Evolutionary conservation across 1,140 invertebrate genomes (phyloP).

Genomic region (Parasteatoda tepidariorum): DNA sequence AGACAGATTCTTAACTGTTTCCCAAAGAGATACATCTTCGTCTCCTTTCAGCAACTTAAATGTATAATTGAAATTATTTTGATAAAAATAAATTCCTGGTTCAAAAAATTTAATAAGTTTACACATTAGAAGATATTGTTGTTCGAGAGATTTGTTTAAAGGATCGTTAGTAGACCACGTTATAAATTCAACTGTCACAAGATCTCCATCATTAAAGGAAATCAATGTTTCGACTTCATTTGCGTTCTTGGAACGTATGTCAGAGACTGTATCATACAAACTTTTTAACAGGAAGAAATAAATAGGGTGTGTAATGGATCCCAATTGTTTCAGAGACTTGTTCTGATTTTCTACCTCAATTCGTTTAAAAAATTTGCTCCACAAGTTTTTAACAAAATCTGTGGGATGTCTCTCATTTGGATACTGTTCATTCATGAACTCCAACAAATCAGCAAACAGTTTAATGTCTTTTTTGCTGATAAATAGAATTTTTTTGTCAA

Average conservation of each 20-base stretch:
- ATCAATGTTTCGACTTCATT: not conserved
- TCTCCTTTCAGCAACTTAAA: not conserved
- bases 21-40: not conserved
- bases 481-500: not conserved
- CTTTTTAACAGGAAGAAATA: not conserved
- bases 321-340: not conserved
- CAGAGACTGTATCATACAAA: not conserved
- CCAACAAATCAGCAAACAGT: not conserved
- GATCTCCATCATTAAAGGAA: not conserved
- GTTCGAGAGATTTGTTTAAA: not conserved
- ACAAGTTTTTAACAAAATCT: not conserved
- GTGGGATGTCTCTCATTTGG: not conserved
- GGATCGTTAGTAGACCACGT: not conserved
- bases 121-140: not conserved
- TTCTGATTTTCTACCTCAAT: not conserved
- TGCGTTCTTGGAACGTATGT: not conserved
- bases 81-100: not conserved
- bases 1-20: not conserved
- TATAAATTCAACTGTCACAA: not conserved
- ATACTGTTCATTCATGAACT: not conserved
- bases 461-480: not conserved
- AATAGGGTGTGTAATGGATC: not conserved
- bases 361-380: not conserved
- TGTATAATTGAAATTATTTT: not conserved
- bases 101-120: not conserved